These are phyloP conservation scores for Dryoscopus gambensis DNA, from an alignment of 2,113 vertebrate genomes.

Conservation along the genomic window DNA sequence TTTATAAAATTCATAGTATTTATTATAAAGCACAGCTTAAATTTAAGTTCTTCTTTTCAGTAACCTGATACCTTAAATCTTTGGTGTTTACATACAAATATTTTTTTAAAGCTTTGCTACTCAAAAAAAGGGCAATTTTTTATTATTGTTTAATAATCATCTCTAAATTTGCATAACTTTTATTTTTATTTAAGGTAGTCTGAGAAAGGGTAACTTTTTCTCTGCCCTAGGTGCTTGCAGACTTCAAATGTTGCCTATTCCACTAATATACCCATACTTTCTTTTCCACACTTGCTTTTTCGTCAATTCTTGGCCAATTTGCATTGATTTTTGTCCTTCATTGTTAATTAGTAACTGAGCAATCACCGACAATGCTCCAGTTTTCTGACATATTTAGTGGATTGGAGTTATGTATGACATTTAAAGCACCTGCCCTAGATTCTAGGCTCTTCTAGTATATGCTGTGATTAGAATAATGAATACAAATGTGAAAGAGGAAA, in stretches of 20 bases:
- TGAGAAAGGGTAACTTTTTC: neutral
- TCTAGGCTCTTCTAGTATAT: neutral
- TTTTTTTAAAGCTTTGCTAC: neutral
- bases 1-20: neutral
- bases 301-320: neutral
- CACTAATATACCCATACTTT: neutral
- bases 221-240: neutral
- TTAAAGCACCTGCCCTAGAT: neutral
- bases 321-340: neutral
- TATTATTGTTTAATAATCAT: neutral
- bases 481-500: neutral
- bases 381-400: neutral
- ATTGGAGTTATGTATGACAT: neutral
- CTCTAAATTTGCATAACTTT: neutral
- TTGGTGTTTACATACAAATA: neutral
- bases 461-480: neutral
- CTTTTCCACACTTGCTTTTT: neutral
- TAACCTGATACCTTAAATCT: neutral
- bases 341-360: neutral
- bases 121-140: neutral
- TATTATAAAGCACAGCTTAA: neutral
- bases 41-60: neutral
- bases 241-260: neutral
- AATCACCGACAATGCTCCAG: neutral
- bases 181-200: neutral